These are phyloP conservation scores for Corbicula japonica DNA, from an alignment of 2,888 invertebrate species.

Conservation along the genomic window DNA sequence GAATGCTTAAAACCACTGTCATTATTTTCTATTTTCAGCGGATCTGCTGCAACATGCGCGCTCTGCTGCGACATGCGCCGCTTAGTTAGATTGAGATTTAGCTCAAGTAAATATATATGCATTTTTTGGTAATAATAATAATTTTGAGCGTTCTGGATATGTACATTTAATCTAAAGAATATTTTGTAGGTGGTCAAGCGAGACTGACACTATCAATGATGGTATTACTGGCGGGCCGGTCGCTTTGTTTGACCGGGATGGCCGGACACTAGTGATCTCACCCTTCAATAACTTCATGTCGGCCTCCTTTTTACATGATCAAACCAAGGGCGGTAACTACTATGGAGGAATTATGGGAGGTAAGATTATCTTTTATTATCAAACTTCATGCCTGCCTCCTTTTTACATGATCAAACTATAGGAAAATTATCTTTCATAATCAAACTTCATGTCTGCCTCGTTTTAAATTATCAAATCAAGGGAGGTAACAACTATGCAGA, in stretches of 20 bases:
- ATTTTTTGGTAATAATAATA: too few relatives aligned
- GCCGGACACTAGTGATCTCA: conserved; percentile 60
- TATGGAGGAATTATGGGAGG: conserved; percentile 78
- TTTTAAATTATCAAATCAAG: too few relatives aligned
- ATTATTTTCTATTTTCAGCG: too few relatives aligned
- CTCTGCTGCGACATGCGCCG: too few relatives aligned
- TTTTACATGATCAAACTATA: too few relatives aligned
- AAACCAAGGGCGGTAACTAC: conserved; percentile 33
- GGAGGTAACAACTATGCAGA: background rate
- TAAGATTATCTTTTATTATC: conserved; percentile 3
- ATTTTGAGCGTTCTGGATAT: background rate
- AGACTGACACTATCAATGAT: conserved; percentile 50
- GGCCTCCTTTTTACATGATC: conserved; percentile 68
- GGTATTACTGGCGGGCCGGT: conserved; percentile 70
- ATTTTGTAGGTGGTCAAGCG: conserved; percentile 51
- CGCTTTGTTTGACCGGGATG: conserved; percentile 66
- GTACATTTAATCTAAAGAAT: background rate
- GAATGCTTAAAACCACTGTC: too few relatives aligned
- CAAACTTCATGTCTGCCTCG: too few relatives aligned
- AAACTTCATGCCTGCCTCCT: too few relatives aligned
- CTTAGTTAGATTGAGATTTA: too few relatives aligned
- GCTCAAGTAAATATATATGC: too few relatives aligned
- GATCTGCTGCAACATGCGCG: too few relatives aligned
- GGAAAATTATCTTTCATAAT: too few relatives aligned
- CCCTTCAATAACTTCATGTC: conserved; percentile 72